These are phyloP conservation scores for Notodonta dromedarius DNA, from an alignment of 2,888 invertebrate species.

Conservation along the genomic window DNA sequence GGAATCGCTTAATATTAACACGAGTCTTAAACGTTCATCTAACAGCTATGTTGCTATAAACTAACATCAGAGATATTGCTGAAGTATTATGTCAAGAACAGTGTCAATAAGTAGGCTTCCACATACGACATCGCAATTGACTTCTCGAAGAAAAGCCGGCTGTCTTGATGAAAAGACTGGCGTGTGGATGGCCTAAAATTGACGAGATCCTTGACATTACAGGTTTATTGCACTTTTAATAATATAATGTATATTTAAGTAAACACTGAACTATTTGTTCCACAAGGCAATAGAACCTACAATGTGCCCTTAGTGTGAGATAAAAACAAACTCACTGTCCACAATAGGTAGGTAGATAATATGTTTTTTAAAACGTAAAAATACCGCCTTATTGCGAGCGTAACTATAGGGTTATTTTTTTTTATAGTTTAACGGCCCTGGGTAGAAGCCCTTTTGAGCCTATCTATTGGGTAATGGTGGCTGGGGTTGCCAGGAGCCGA, in stretches of 20 bases:
- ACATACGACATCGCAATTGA: no score
- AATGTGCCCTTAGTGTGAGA: conserved; percentile 24
- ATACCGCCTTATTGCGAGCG: no score
- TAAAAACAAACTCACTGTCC: conserved; percentile 1
- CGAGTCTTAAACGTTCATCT: conserved; percentile 45
- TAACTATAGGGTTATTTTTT: no score
- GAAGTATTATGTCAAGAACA: conserved; percentile 24
- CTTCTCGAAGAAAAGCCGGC: no score
- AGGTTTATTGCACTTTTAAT: conserved; percentile 18
- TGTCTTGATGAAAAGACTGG: no score
- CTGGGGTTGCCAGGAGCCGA: no score
- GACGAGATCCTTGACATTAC: conserved; percentile 17
- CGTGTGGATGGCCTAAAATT: background rate
- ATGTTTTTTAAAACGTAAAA: no score
- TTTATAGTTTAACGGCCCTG: no score
- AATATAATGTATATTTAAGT: conserved; percentile 42
- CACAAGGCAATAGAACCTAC: conserved; percentile 21
- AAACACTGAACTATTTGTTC: conserved; percentile 38
- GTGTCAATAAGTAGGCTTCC: conserved; percentile 24
- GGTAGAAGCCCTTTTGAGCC: no score
- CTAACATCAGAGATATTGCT: conserved; percentile 42
- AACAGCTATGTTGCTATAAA: conserved; percentile 51
- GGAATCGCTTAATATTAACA: conserved; percentile 38
- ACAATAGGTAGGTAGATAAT: no score
- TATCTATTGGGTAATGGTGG: no score